Base-by-base conservation (phyloP, 2,113 vertebrate genomes). In the Triplophysa dalaica region DNA sequence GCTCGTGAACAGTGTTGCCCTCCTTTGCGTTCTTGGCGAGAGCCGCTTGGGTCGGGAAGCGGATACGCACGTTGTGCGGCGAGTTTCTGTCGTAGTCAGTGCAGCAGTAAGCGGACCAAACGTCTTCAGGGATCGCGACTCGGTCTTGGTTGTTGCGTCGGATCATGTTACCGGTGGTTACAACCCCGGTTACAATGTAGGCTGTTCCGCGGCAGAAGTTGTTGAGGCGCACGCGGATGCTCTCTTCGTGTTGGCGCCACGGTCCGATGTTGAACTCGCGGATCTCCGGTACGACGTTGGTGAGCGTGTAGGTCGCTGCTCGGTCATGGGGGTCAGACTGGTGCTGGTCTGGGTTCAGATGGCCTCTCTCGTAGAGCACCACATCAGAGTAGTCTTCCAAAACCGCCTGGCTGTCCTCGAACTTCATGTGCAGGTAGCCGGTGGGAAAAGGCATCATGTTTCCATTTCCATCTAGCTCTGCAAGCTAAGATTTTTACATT, bases 201-300 rank as follows among this genome's bases (percentile, higher is more conserved):
- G 90, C 86, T 0, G 78, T 86, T 14, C 91, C 88, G 0, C 86
- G 79, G 72, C 90, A 91, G 86, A 89, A 91, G 82, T 91, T 92
- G 84, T 92, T 91, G 41, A 92, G 89, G 9, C 89, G 77, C 48
- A 58, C 84, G 62, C 89, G 86, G n/a, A 90, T 80, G 61, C 38
- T 75, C 70, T 89, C 84, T 79, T 92, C 87, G 0, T 94, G 89
- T 24, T 81, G 29, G 2, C 90, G 92, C 94, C 93, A 95, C 13
- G 91, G 70, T 0, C 92, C 93, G 0, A 87, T 48, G 0, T 91
- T 93, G 87, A 95, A 94, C 50, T 92, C 92, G 17, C 83, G 81
- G 1, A 87, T 48, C 80, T 92, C 92, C 0, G 93, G 93, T 26
- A 94, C 90, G 1, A 94, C 93, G 65, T 94, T 95, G 2, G 93